Evolutionary conservation across 2,888 invertebrate genomes (phyloP), one percentile per base, ranked within the genome.

Genomic region (Ernsta delagoae): DNA sequence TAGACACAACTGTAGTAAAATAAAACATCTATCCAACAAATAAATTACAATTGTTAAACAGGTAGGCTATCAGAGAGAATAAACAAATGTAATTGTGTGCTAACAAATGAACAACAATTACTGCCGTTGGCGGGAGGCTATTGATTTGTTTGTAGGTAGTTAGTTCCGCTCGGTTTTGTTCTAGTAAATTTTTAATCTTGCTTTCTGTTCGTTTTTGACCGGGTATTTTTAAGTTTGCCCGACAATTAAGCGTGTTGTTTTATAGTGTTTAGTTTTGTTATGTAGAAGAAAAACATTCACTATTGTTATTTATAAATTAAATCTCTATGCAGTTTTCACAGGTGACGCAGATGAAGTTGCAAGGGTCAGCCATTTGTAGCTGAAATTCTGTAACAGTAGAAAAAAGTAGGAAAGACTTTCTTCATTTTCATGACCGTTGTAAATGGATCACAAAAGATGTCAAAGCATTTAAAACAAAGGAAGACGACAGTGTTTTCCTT

Each of bases 71-170:
- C 59, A 41, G 36, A 50, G 50, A 11, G 39, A 39, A 45, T 39
- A 59, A 65, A 65, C 31, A 50, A 24, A 39, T 7, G n/a, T 41
- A 65, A 59, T 65, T 65, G 59, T 39, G 8, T 16, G 50, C 65
- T 24, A 65, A 59, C 50, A 65, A 65, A 65, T 59, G 65, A 41
- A 7, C 59, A 50, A 65, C 59, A 65, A 65, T 65, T 64, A 64
- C 41, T 43, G 57, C 45, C 31, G 65, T 41, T 65, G 50, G 48
- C 39, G 24, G 31, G 12, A 56, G 56, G 34, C 9, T 11, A 50
- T 65, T 39, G 50, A 36, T 59, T 59, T 31, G 24, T 24, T 24
- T 24, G 24, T 24, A 24, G 24, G 48, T 48, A 50, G 48, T 12
- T 12, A 48, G 48, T 48, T 5, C 6, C 8, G 39, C 39, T 12